phyloP scores from a whole-genome alignment of 2,888 invertebrate species.

The Cinara cedri region DNA sequence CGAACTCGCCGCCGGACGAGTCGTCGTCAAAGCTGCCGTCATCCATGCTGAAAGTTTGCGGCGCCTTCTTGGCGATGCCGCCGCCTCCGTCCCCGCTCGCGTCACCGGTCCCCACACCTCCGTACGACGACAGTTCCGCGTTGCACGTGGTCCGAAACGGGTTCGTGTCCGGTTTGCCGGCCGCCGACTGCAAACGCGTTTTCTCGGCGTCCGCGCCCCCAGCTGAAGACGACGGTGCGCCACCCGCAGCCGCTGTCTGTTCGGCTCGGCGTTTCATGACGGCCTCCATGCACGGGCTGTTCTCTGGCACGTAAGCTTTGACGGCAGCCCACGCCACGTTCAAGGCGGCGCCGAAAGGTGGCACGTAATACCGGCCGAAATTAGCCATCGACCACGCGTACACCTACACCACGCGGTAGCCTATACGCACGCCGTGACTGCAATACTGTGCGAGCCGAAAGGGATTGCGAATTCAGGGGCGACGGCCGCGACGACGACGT shows the following conservation, averaged over 20 bases:
- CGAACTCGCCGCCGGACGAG: constrained; percentile 64
- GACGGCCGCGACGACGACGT: too few species aligned
- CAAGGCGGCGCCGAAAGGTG: constrained; percentile 76
- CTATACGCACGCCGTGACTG: not conserved
- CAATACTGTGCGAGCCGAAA: not conserved
- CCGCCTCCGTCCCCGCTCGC: constrained; percentile 63
- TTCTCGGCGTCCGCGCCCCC: constrained; percentile 46
- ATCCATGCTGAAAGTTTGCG: constrained; percentile 63
- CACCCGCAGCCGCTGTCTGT: constrained; percentile 49
- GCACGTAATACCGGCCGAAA: constrained; percentile 72
- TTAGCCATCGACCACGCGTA: constrained; percentile 66
- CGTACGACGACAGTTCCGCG: constrained; percentile 62
- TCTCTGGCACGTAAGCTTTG: constrained; percentile 78
- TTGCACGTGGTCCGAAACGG: constrained; percentile 64
- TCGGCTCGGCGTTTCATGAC: constrained; percentile 59
- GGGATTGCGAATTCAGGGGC: not conserved
- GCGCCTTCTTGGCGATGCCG: constrained; percentile 58
- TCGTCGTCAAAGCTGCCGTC: constrained; percentile 71
- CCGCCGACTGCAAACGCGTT: constrained; percentile 36
- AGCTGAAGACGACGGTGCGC: not conserved
- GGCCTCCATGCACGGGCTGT: constrained; percentile 65
- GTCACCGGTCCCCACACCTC: constrained; percentile 63
- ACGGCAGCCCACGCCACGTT: constrained; percentile 85
- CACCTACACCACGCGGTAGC: too few species aligned
- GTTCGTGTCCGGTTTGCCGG: constrained; percentile 62